phyloP scores from a whole-genome alignment of 2,797 vertebrate genomes.

The Acropternis orthonyx region DNA sequence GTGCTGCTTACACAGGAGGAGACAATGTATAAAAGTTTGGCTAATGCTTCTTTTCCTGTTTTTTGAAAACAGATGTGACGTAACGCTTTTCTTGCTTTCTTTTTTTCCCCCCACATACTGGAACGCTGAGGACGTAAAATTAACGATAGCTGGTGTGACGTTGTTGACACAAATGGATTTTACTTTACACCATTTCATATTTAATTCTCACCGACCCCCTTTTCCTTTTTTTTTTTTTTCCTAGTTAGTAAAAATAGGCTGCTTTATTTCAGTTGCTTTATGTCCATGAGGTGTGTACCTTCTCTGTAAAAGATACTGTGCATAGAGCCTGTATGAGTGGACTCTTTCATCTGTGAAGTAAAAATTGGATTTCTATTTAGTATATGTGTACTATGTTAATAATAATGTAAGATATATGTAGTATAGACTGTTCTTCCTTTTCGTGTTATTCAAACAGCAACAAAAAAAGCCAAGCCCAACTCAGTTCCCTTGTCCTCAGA shows the following conservation, averaged over 20 bases:
- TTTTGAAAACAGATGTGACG: neutral
- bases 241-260: neutral
- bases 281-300: neutral
- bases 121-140: neutral
- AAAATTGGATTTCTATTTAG: neutral
- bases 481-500: neutral
- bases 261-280: neutral
- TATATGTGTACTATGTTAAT: too few species aligned
- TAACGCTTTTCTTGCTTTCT: neutral
- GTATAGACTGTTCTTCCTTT: neutral
- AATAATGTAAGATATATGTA: too few species aligned
- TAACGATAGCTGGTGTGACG: neutral
- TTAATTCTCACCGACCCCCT: rapidly evolving
- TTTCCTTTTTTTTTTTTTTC: neutral
- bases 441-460: neutral
- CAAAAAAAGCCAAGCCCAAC: rapidly evolving
- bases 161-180: neutral
- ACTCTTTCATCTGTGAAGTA: neutral
- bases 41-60: neutral
- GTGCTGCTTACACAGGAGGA: neutral
- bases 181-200: neutral
- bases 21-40: neutral
- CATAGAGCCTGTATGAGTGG: neutral
- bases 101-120: rapidly evolving
- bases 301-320: neutral